Conservation (phyloP, 1,140 invertebrate genomes). For the Charaxes varanes region DNA sequence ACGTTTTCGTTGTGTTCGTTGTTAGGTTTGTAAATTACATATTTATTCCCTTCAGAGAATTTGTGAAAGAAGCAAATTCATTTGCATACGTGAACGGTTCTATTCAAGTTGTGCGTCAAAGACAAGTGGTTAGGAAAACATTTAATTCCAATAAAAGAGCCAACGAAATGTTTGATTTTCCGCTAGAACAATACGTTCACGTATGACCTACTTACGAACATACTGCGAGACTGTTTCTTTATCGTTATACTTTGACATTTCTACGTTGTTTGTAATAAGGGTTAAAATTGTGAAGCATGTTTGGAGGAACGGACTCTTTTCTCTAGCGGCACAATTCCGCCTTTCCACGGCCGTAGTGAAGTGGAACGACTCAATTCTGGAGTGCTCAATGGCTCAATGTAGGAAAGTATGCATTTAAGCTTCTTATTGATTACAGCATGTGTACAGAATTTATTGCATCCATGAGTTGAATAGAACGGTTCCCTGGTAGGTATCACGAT, state of each 20-base stretch:
- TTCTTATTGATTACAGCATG: not conserved
- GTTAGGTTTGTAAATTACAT: no score
- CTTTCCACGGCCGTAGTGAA: constrained; percentile 11
- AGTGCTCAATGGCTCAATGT: no score
- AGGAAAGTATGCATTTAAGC: constrained; percentile 2
- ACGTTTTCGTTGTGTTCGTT: no score
- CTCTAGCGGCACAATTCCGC: constrained; percentile 10
- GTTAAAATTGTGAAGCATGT: constrained; percentile 1
- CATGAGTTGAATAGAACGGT: no score
- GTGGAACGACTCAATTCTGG: constrained; percentile 11
- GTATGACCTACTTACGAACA: constrained; percentile 12
- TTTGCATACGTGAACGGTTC: no score
- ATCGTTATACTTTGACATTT: no score
- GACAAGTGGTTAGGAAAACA: constrained; percentile 1
- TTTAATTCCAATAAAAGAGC: constrained; percentile 9
- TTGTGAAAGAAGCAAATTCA: no score
- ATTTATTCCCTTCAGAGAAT: no score
- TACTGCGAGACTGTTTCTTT: no score
- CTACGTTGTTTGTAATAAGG: not conserved
- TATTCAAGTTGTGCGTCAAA: no score
- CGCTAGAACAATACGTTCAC: constrained; percentile 10
- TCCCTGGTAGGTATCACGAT: no score
- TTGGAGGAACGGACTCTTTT: constrained; percentile 9
- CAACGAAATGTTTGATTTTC: constrained; percentile 9
- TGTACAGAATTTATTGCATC: no score